These are phyloP conservation scores for Montipora sp. DNA, from an alignment of 64 coral and sea anemone genomes.

Conservation along the genomic window DNA sequence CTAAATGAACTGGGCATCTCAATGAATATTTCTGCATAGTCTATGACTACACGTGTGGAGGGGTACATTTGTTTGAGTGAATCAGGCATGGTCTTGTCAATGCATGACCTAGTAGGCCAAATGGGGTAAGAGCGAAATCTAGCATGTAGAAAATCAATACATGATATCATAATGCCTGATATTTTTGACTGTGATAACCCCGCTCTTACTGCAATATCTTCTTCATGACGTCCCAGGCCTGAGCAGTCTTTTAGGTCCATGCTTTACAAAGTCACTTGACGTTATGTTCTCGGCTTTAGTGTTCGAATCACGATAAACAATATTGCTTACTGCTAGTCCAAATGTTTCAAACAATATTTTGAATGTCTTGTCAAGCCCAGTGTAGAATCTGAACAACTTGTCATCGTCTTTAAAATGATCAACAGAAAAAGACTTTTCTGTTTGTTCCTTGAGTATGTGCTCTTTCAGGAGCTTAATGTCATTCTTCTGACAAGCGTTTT, in stretches of 20 bases:
- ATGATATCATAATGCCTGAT: conserved; percentile 38
- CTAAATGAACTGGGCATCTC: conserved; percentile 15
- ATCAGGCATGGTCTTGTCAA: conserved; percentile 54
- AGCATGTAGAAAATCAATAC: conserved; percentile 45
- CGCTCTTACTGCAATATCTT: conserved; percentile 54
- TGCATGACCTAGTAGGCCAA: conserved; percentile 52
- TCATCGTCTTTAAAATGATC: background rate
- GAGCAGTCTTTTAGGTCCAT: no score
- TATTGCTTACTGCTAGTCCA: conserved; percentile 41
- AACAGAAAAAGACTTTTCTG: background rate
- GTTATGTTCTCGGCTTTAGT: background rate
- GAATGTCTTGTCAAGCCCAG: conserved; percentile 48
- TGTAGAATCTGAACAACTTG: background rate
- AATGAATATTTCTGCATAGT: conserved; percentile 5
- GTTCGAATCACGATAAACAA: conserved; percentile 62
- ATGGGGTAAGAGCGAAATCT: conserved; percentile 27
- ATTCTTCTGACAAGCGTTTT: background rate
- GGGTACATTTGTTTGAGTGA: conserved; percentile 33
- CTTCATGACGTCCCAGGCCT: conserved; percentile 36
- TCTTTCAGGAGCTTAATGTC: background rate
- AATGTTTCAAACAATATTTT: conserved; percentile 67
- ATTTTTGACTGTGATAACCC: conserved; percentile 37
- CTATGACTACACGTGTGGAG: conserved; percentile 15
- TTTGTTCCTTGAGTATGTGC: background rate
- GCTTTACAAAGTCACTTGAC: background rate